These are phyloP conservation scores for Hypercompe scribonia DNA, from an alignment of 2,888 invertebrate species.

Conservation along the genomic window DNA sequence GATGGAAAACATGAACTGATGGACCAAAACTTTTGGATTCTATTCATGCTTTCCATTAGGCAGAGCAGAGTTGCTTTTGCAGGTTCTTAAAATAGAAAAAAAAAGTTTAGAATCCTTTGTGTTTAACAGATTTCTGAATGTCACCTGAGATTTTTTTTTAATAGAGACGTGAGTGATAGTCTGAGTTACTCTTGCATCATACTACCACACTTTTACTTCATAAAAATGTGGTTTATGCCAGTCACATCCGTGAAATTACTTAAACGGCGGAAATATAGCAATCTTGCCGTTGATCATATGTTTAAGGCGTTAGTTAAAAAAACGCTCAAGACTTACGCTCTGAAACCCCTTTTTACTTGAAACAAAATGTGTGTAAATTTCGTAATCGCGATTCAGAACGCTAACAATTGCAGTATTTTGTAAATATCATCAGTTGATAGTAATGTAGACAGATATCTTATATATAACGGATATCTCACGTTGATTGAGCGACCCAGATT, in stretches of 20 bases:
- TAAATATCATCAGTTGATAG: neutral
- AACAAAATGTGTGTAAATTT: neutral
- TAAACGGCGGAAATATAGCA: neutral
- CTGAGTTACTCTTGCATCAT: neutral
- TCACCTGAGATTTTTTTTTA: neutral
- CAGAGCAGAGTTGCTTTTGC: no score
- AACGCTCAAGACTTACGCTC: neutral
- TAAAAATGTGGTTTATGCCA: neutral
- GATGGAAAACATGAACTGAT: no score
- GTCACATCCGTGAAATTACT: neutral
- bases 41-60: no score
- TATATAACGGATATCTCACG: no score
- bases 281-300: neutral
- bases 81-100: no score
- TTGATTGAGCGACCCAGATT: neutral
- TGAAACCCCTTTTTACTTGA: neutral
- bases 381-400: neutral
- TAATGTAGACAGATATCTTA: no score
- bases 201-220: neutral
- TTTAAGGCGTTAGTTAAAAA: neutral
- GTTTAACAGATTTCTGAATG: neutral
- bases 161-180: neutral
- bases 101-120: no score
- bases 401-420: neutral
- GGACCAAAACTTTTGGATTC: no score